Conservation (phyloP, 2,797 vertebrate species). For the Sebastes kiyomatsui region DNA sequence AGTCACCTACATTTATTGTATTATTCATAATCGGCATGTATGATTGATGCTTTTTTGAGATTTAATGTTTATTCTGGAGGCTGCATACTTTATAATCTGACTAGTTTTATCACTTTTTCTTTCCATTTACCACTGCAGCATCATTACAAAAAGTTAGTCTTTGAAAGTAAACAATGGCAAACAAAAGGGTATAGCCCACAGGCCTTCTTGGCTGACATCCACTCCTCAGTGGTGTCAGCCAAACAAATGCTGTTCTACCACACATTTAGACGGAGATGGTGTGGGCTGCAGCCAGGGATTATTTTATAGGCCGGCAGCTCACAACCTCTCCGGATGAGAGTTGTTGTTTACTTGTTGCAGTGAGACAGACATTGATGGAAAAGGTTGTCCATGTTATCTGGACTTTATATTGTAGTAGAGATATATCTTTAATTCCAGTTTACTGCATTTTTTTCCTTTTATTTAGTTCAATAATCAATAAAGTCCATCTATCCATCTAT, state of each 20-base stretch:
- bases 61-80: neutral
- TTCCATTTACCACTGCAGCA: neutral
- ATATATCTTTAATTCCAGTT: too few relatives aligned
- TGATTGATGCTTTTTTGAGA: neutral
- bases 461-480: neutral
- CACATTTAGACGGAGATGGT: neutral
- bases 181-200: neutral
- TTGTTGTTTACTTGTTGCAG: conserved; percentile 20
- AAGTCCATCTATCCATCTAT: too few relatives aligned
- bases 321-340: neutral
- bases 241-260: conserved; percentile 14
- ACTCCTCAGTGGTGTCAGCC: neutral
- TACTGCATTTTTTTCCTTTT: neutral
- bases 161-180: neutral
- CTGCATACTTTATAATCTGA: neutral
- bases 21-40: neutral
- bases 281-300: conserved; percentile 11
- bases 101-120: neutral
- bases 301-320: neutral
- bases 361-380: neutral
- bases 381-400: neutral
- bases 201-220: conserved; percentile 2
- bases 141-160: neutral
- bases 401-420: neutral
- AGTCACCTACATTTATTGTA: neutral